These are phyloP conservation scores for Salvator merianae DNA, from an alignment of 2,113 vertebrate species.

Conservation along the genomic window DNA sequence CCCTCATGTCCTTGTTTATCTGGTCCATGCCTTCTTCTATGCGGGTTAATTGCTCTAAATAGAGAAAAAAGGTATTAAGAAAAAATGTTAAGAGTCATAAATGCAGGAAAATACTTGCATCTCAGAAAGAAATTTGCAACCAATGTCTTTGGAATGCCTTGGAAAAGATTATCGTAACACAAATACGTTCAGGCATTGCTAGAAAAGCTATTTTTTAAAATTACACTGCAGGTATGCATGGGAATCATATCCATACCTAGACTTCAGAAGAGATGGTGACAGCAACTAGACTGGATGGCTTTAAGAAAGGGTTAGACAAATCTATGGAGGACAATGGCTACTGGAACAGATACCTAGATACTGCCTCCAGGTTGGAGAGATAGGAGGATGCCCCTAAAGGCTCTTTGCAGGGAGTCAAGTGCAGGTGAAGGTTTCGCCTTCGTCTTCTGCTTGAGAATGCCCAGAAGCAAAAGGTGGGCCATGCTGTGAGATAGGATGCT, in stretches of 20 bases:
- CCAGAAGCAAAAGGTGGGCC: too few species aligned
- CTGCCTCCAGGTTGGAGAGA: too few species aligned
- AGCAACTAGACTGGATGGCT: too few species aligned
- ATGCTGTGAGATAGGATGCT: too few species aligned
- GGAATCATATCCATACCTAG: not conserved
- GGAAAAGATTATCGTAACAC: not conserved
- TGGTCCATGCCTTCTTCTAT: conserved; percentile 95
- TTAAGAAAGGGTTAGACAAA: too few species aligned
- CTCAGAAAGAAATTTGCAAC: not conserved
- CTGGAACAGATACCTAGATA: too few species aligned
- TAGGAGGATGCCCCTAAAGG: too few species aligned
- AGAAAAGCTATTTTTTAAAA: not conserved
- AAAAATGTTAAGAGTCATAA: conserved; percentile 20
- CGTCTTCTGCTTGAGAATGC: too few species aligned
- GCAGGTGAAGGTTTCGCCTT: too few species aligned
- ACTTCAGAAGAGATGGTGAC: not conserved
- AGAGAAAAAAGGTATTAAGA: conserved; percentile 50
- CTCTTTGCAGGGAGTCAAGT: too few species aligned
- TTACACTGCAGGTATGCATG: not conserved
- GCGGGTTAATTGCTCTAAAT: conserved; percentile 86
- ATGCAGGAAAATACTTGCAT: fast-evolving
- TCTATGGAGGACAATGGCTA: too few species aligned
- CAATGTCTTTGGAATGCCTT: not conserved
- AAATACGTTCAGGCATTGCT: not conserved
- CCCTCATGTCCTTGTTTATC: conserved; percentile 96